Evolutionary conservation across 2,888 invertebrate genomes (phyloP).

Genomic region (Salticus scenicus): DNA sequence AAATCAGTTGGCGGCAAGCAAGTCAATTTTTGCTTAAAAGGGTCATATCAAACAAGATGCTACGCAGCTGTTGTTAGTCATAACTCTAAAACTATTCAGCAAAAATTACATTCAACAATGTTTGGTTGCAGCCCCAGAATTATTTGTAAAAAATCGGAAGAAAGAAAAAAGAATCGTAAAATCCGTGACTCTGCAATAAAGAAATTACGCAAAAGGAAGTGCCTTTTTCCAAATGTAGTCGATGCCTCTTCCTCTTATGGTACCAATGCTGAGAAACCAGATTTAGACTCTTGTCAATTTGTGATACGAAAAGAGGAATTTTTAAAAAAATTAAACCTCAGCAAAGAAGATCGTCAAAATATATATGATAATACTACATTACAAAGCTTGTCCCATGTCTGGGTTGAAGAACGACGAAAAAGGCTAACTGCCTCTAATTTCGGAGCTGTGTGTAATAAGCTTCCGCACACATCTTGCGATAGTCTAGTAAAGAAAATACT

Average conservation of each 20-base stretch:
- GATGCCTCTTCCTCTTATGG: not conserved
- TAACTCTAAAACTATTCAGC: too few species aligned
- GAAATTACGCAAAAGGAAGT: not conserved
- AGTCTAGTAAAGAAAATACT: conserved; percentile 6
- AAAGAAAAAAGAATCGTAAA: not conserved
- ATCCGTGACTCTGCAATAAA: not conserved
- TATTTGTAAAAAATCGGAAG: not conserved
- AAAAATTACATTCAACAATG: not conserved
- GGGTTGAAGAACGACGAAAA: conserved; percentile 5
- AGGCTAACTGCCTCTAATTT: conserved; percentile 11
- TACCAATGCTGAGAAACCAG: not conserved
- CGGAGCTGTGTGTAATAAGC: not conserved
- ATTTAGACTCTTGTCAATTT: not conserved
- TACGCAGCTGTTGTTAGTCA: too few species aligned
- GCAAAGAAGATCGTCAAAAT: not conserved
- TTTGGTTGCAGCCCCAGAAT: not conserved
- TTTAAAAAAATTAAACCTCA: not conserved
- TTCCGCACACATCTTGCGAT: not conserved
- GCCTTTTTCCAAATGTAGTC: not conserved
- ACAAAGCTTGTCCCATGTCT: not conserved
- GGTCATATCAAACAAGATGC: not conserved
- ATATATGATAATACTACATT: not conserved
- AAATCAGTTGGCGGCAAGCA: conserved; percentile 15
- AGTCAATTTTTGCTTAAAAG: conserved; percentile 5
- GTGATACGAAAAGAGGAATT: not conserved